A percentile compares a stretch with the other conserved stretches of the same genome.
Conservation (phyloP, 2,113 vertebrate species). For the Lasiurus borealis region DNA sequence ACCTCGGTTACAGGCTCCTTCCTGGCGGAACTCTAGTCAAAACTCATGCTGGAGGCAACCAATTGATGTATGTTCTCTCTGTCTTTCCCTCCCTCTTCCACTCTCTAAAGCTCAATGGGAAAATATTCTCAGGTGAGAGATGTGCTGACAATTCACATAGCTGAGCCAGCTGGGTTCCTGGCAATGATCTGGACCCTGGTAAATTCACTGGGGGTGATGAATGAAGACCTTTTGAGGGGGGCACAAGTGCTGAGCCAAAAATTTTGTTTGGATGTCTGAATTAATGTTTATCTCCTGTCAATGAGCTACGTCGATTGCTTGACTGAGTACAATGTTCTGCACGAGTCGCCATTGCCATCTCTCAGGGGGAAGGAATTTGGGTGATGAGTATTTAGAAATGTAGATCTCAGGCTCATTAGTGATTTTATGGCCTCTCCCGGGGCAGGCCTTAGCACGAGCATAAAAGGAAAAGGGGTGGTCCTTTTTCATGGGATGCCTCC, state of each 20-base stretch:
- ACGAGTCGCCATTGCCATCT: background rate
- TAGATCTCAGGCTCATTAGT: background rate
- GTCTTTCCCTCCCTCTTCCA: background rate
- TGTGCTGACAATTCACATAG: slow-evolving; percentile 19
- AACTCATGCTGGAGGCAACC: background rate
- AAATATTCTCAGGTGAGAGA: background rate
- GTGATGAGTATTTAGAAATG: background rate
- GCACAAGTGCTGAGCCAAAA: background rate
- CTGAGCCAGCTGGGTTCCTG: background rate
- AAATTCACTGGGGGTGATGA: slow-evolving; percentile 22
- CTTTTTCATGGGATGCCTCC: background rate
- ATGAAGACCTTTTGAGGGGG: slow-evolving; percentile 38
- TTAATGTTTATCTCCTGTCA: background rate
- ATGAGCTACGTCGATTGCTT: background rate
- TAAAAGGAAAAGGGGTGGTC: background rate
- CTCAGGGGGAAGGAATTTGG: background rate
- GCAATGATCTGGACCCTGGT: background rate
- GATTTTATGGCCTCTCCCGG: background rate
- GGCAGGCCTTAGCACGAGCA: background rate
- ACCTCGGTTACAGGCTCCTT: background rate
- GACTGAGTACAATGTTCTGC: background rate
- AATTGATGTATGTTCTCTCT: background rate
- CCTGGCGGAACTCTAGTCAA: background rate
- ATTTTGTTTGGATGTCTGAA: slow-evolving; percentile 57
- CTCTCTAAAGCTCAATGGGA: background rate